A percentile compares a stretch with the other conserved stretches of the same genome.
Evolutionary conservation across 1,140 invertebrate genomes (phyloP).

Genomic region (Capitella teleta): DNA sequence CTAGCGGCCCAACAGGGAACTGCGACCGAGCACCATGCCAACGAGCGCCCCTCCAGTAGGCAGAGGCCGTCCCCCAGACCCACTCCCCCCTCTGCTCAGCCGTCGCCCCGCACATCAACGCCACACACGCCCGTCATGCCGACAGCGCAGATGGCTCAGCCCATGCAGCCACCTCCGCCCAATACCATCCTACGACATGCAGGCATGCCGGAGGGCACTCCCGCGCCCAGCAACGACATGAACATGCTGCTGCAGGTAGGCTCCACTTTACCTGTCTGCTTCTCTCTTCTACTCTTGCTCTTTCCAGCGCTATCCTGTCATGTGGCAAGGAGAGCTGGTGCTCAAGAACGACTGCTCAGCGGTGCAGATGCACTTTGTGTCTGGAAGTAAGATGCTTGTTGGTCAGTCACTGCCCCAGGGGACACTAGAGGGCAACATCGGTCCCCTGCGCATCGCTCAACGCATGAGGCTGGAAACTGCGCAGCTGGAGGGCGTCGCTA

Average conservation of each 20-base stretch:
- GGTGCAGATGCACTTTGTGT: slow-evolving; percentile 96
- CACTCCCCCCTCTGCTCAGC: too few relatives aligned
- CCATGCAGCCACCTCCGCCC: too few relatives aligned
- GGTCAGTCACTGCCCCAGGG: slow-evolving; percentile 31
- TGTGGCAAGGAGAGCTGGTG: slow-evolving; percentile 91
- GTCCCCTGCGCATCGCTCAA: slow-evolving; percentile 72
- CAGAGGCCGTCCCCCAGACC: not conserved
- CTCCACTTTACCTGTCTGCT: not conserved
- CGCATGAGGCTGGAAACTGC: slow-evolving; percentile 88
- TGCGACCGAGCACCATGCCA: slow-evolving; percentile 14
- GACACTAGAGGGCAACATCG: slow-evolving; percentile 19
- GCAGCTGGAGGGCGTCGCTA: slow-evolving; percentile 85
- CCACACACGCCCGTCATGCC: not conserved
- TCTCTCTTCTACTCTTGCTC: not conserved
- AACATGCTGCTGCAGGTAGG: not conserved
- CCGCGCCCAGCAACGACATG: not conserved
- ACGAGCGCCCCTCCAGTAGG: slow-evolving; percentile 10
- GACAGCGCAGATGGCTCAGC: too few relatives aligned
- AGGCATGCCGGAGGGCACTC: not conserved
- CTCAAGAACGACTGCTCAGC: slow-evolving; percentile 91
- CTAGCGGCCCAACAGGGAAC: slow-evolving; percentile 16
- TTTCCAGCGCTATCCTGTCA: slow-evolving; percentile 49
- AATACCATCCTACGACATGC: too few relatives aligned
- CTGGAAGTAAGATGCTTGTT: slow-evolving; percentile 57
- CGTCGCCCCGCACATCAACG: not conserved